Base-by-base conservation (phyloP, 2,113 vertebrate species). In the Ploceus nigricollis region DNA sequence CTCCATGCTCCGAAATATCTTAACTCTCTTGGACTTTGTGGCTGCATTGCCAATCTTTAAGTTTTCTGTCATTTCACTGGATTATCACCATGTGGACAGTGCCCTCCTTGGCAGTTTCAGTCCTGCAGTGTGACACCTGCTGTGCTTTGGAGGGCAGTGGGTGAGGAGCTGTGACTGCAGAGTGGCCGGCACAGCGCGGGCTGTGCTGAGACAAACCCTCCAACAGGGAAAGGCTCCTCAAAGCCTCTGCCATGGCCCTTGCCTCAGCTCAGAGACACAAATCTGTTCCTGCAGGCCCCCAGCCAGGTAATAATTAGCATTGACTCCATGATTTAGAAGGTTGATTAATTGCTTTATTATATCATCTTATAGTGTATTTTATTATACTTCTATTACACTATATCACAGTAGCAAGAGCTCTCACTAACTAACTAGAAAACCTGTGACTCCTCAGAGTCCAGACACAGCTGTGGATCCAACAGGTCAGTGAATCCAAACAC, bases 21-120 rank as follows among this genome's bases (percentile, higher is more conserved):
- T 13, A 7, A 28, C 12, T 20, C 8, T 27, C 47, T 42, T 8
- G 30, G 39, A 35, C 17, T 63, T 14, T 33, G 40, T 2, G 14
- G 19, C 24, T 72, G 25, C 6, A 28, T 4, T 15, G 37, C 13
- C 42, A 40, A 25, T 9, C 58, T 23, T 37, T 45, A 39, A 53
- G 44, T 81, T 66, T 42, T 30, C 35, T 22, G 33, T 6, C 39
- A 37, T 13, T 14, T 12, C 47, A 24, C 0, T 70, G 69, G 30
- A 11, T 33, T 68, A 42, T 5, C 48, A 51, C 0, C 0, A 20
- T 3, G n/a, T 27, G 80, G 51, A 23, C 78, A 45, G 56, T 7
- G 48, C 21, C 48, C 48, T 78, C 69, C 47, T 31, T 23, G 64
- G 51, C 14, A 16, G 27, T 60, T 64, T 28, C 42, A 44, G 11